Conservation (phyloP, 2,888 invertebrate genomes). For the Mythimna impura region DNA sequence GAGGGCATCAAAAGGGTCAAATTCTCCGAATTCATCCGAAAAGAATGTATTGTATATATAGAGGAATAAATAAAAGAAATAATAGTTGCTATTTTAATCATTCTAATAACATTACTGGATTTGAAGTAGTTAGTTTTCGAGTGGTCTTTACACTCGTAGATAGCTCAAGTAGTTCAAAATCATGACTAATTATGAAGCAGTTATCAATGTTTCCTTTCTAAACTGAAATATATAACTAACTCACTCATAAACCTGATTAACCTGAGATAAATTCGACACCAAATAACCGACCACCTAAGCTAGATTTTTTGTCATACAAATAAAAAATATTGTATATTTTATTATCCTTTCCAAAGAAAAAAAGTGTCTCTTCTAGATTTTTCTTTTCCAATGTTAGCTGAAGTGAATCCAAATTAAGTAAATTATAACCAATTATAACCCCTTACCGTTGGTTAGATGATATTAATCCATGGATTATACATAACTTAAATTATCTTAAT, state of each 20-base stretch:
- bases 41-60: too few relatives aligned
- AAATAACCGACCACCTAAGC: not conserved
- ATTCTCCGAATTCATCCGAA: too few relatives aligned
- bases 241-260: not conserved
- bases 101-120: constrained; percentile 5
- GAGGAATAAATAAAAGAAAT: not conserved
- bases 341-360: too few relatives aligned
- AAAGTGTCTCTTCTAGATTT: not conserved
- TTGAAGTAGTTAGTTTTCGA: not conserved
- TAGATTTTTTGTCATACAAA: not conserved
- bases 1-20: too few relatives aligned
- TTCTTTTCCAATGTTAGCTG: not conserved
- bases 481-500: too few relatives aligned
- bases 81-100: constrained; percentile 1
- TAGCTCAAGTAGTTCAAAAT: constrained; percentile 17
- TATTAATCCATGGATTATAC: constrained; percentile 16
- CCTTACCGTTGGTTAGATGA: constrained; percentile 6
- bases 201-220: not conserved
- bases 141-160: constrained; percentile 3
- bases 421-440: constrained; percentile 12
- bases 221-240: not conserved
- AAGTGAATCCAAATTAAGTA: constrained; percentile 3
- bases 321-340: not conserved
- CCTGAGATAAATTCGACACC: not conserved
- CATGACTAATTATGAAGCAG: constrained; percentile 7